Conservation (phyloP, 2,888 invertebrate genomes). For the Drosophila testacea region DNA sequence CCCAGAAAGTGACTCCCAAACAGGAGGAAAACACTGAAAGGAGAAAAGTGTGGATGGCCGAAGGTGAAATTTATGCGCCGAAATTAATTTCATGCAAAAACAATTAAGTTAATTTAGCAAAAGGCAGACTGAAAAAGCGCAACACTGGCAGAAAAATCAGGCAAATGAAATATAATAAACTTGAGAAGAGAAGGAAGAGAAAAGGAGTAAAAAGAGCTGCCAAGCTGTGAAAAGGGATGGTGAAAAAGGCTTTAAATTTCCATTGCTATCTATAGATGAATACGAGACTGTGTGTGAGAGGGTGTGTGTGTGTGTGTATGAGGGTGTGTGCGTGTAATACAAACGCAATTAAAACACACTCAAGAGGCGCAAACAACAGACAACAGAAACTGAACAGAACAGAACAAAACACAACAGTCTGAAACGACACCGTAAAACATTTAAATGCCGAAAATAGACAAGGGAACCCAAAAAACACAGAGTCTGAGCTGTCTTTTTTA, state of each 20-base stretch:
- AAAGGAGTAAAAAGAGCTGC: slow-evolving; percentile 41
- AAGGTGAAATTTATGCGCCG: slow-evolving; percentile 79
- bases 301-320: slow-evolving; percentile 31
- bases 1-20: neutral
- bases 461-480: slow-evolving; percentile 39
- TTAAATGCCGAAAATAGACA: slow-evolving; percentile 79
- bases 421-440: slow-evolving; percentile 78
- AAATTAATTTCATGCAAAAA: slow-evolving; percentile 81
- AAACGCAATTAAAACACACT: slow-evolving; percentile 81
- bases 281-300: slow-evolving; percentile 31
- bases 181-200: slow-evolving; percentile 28
- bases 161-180: slow-evolving; percentile 80
- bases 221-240: slow-evolving; percentile 41
- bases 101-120: slow-evolving; percentile 80
- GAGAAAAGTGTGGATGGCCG: slow-evolving; percentile 42
- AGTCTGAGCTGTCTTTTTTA: slow-evolving; percentile 1
- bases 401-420: slow-evolving; percentile 20
- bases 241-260: slow-evolving; percentile 72
- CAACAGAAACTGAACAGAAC: slow-evolving; percentile 42
- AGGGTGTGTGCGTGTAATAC: slow-evolving; percentile 72
- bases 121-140: slow-evolving; percentile 67
- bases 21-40: neutral
- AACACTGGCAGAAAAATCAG: slow-evolving; percentile 73
- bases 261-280: slow-evolving; percentile 52
- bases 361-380: slow-evolving; percentile 77